Evolutionary conservation across 2,888 invertebrate species (phyloP), one percentile per base, ranked within the genome.

Genomic region (Cordilura impudica): DNA sequence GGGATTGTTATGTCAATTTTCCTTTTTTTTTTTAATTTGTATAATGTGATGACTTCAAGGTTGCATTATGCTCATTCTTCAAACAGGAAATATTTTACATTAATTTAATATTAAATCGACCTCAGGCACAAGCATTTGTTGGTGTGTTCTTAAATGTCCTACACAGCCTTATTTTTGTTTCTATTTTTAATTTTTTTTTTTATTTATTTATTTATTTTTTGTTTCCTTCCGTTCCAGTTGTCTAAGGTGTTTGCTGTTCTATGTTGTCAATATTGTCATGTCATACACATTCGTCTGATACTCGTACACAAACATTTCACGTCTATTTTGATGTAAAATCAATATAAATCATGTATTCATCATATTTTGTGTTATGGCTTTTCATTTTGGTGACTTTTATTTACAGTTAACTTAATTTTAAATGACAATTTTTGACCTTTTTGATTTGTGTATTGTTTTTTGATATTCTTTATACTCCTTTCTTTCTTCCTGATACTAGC

Each of bases 311-410:
- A n/a, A n/a, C 7, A 21, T 35, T 45, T 14, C 12, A 2, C 16
- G 21, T 47, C 45, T 31, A 12, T 35, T 12, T 51, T 23, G 16
- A 31, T 14, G 45, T 60, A 18, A 74, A 74, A 75, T 69, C 60
- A 66, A 58, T 67, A 66, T 4, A 56, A 74, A 60, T 66, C 29
- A 16, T 43, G 51, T 58, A 67, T 31, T 51, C 39, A 56, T 72
- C 35, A 58, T 39, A 58, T 49, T 43, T 7, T 21, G 43, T 21
- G 21, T 53, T 53, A 12, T 10, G 12, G 8, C 12, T 35, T 39
- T 39, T 4, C 35, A n/a, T n/a, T 14, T 39, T 39, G 2, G 35
- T 39, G 8, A 51, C 10, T 60, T 43, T 43, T 29, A 45, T 26
- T 21, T 31, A 47, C 54, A 21, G 16, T 63, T 16, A 47, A 35